A percentile compares a stretch with the other conserved stretches of the same genome.
These are phyloP conservation scores for Holacanthella duospinosa DNA, from an alignment of 2,888 invertebrate species.

Conservation along the genomic window DNA sequence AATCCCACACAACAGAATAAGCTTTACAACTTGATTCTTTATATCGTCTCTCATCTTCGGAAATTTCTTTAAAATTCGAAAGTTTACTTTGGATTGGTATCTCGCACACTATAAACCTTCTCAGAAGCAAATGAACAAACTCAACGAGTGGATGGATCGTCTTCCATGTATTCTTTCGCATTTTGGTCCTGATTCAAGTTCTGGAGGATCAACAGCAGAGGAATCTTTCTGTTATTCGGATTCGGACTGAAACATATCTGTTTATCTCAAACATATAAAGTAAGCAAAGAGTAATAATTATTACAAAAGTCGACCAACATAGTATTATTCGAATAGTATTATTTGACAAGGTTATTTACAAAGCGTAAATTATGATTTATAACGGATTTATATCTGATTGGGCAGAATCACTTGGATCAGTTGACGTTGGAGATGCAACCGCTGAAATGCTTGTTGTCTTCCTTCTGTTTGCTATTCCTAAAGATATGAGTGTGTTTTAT, in stretches of 20 bases:
- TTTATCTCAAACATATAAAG: too few species aligned
- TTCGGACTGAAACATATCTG: too few species aligned
- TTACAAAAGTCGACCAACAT: too few species aligned
- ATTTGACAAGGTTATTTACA: too few species aligned
- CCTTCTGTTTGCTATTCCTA: conserved; percentile 71
- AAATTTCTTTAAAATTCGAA: neutral
- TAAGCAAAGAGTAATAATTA: too few species aligned
- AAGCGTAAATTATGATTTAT: too few species aligned
- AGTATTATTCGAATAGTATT: too few species aligned
- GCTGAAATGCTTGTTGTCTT: conserved; percentile 41
- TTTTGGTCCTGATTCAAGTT: neutral
- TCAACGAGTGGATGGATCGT: too few species aligned
- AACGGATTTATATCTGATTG: too few species aligned
- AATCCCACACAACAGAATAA: neutral
- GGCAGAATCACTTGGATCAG: too few species aligned
- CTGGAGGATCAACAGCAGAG: neutral
- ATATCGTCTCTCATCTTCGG: neutral
- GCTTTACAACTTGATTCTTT: neutral
- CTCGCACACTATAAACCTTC: neutral
- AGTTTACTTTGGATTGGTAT: neutral
- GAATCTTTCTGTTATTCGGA: too few species aligned
- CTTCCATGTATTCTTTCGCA: neutral
- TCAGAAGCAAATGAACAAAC: neutral
- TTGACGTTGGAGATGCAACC: conserved; percentile 37
- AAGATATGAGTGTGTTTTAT: conserved; percentile 64